These are phyloP conservation scores for Celastrina argiolus DNA, from an alignment of 2,888 invertebrate genomes.

Conservation along the genomic window DNA sequence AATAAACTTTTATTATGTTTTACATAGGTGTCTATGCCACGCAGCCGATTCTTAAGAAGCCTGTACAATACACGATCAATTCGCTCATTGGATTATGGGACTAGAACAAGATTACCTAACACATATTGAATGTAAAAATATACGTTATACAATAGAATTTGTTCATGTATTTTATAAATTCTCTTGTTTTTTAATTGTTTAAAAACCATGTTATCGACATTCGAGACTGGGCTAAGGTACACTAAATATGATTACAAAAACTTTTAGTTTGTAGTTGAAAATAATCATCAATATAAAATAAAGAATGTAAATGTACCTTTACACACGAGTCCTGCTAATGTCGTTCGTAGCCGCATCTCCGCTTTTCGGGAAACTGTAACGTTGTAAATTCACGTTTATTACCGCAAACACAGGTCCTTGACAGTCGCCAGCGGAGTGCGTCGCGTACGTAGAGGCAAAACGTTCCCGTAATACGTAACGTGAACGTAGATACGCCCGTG, in stretches of 20 bases:
- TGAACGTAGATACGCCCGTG: conserved; percentile 46
- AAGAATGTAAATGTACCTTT: background rate
- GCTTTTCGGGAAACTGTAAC: conserved; percentile 72
- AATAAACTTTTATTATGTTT: conserved; percentile 37
- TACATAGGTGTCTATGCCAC: conserved; percentile 35
- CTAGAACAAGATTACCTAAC: background rate
- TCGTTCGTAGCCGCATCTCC: conserved; percentile 57
- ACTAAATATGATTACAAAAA: too few relatives aligned
- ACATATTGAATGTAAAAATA: background rate
- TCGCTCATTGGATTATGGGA: conserved; percentile 9
- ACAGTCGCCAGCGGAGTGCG: conserved; percentile 52
- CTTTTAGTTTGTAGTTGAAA: too few relatives aligned
- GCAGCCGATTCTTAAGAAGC: conserved; percentile 25
- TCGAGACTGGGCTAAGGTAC: too few relatives aligned
- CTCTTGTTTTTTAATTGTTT: too few relatives aligned
- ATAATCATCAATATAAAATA: background rate
- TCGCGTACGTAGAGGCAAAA: conserved; percentile 37
- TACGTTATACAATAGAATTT: too few relatives aligned
- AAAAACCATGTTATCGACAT: too few relatives aligned
- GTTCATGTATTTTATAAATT: too few relatives aligned
- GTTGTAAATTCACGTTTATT: conserved; percentile 75
- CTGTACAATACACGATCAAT: background rate
- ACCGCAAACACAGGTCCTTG: conserved; percentile 65
- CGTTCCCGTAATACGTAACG: conserved; percentile 53
- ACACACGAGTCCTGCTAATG: conserved; percentile 53